Conservation (phyloP, 2,113 vertebrate genomes). For the Apaloderma vittatum region DNA sequence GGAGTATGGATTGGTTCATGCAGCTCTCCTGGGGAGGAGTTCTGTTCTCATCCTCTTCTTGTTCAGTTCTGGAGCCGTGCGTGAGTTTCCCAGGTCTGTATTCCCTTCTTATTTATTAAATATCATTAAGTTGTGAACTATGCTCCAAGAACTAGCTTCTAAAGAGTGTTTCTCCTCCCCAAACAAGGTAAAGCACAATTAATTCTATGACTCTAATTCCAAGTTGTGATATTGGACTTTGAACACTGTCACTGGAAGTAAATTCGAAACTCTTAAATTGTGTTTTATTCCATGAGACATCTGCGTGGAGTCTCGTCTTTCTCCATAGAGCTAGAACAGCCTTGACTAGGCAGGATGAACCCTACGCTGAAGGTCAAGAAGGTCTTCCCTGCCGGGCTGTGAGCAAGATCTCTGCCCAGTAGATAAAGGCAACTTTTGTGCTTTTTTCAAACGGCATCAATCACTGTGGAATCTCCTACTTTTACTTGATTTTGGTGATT, state of each 20-base stretch:
- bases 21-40: background rate
- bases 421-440: background rate
- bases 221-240: background rate
- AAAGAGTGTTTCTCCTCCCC: background rate
- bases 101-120: background rate
- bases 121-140: rapidly evolving
- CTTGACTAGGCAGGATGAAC: background rate
- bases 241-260: background rate
- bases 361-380: background rate
- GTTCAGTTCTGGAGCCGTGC: background rate
- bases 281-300: rapidly evolving
- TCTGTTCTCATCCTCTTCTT: background rate
- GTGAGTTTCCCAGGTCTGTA: background rate
- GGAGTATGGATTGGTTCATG: background rate
- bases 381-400: background rate
- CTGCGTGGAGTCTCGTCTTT: background rate
- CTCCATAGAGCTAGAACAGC: background rate
- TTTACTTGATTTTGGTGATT: conserved; percentile 61
- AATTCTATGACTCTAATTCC: background rate
- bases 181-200: background rate
- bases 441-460: background rate
- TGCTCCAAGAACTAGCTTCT: background rate
- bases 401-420: background rate
- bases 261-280: background rate
- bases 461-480: conserved; percentile 17